phyloP scores from a whole-genome alignment of 92 coral and sea anemone species.

The Umimayanthus kanabou region DNA sequence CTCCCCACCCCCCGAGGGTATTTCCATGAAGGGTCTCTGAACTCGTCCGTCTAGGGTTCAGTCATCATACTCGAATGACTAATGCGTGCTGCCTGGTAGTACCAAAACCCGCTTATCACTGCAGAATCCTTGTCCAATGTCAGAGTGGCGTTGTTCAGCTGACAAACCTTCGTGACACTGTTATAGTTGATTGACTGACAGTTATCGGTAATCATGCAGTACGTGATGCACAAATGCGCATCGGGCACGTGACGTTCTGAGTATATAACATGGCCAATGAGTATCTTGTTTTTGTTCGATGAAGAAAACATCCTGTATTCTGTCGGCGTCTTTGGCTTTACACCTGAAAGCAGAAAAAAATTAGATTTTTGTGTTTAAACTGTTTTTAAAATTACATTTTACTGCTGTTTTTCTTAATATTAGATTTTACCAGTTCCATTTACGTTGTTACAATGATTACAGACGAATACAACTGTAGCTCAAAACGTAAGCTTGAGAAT shows the following conservation, averaged over 20 bases:
- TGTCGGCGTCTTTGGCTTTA: background rate
- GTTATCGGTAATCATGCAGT: background rate
- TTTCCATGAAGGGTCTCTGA: too few species aligned
- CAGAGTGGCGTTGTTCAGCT: slow-evolving; percentile 6
- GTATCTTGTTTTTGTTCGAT: background rate
- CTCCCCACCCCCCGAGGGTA: too few species aligned
- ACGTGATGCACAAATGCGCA: background rate
- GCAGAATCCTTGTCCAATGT: background rate
- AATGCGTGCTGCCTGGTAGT: background rate
- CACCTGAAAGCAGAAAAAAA: background rate
- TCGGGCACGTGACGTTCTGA: slow-evolving; percentile 5
- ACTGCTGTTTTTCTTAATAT: too few species aligned
- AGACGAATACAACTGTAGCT: too few species aligned
- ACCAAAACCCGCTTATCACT: background rate
- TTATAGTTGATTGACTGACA: slow-evolving; percentile 17
- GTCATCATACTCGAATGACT: background rate
- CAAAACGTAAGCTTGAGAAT: too few species aligned
- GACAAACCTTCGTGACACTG: background rate
- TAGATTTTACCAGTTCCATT: too few species aligned
- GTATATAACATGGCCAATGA: slow-evolving; percentile 1
- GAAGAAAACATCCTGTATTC: background rate
- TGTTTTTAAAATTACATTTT: too few species aligned
- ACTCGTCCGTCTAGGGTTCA: background rate
- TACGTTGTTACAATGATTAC: too few species aligned
- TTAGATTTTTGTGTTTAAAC: too few species aligned